Base-by-base conservation (phyloP, 1,140 invertebrate species). In the Pseudomyrmex sp. region DNA sequence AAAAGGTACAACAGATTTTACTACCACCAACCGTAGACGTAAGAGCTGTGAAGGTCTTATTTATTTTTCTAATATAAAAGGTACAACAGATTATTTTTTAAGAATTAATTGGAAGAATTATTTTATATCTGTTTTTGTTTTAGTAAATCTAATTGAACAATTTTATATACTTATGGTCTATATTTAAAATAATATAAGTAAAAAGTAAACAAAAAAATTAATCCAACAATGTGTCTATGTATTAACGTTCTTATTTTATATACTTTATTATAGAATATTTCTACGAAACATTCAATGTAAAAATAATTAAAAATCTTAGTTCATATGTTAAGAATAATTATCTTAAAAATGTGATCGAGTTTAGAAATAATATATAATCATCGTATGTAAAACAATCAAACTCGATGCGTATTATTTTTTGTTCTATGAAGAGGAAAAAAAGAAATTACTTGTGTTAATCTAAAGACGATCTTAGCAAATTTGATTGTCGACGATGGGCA, bases 401-500 rank as follows among this genome's bases (percentile, higher is more conserved):
- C 26, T 69, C 23, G 10, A 50, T 12, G 35, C 35, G 5, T 7
- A 35, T 35, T 35, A 35, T 35, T 35, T 5, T 35, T 35, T 35
- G 35, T 7, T 61, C 12, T 65, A 44, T 76, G 54, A 66, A 9
- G 66, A 10, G 23, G 8, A 59, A 10, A 59, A n/a, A 58, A 15
- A 58, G 7, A 54, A 76, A 48, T 54, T 76, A 77, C 5, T 73
- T 20, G 12, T 46, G 74, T 74, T 72, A 79, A 59, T 83, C 72
- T 83, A 88, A 83, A 10, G 48, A 70, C 86, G 83, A 82, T 85
- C 44, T 20, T 77, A 62, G 18, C 2, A 20, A 70, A 79, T 85
- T 83, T 9, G 77, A 88, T 88, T 66, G 83, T 83, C 69, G 68
- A 54, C n/a, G 46, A 88, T 88, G 86, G 86, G 86, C 86, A 88